These are phyloP conservation scores for Melanotaenia duboulayi DNA, from an alignment of 2,113 vertebrate species.

Conservation along the genomic window DNA sequence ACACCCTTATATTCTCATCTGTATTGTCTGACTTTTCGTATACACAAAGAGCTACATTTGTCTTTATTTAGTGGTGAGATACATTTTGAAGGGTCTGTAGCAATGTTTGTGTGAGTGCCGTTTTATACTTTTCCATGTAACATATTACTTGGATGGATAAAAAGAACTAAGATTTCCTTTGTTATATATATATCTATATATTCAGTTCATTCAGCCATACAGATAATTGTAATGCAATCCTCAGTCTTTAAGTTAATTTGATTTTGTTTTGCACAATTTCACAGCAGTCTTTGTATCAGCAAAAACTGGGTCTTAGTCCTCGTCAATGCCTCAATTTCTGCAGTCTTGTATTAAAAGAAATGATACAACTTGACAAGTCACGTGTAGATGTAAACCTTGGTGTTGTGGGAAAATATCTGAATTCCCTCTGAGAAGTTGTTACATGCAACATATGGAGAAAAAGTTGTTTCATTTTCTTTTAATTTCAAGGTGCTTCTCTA, in stretches of 20 bases:
- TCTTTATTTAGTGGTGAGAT: slow-evolving; percentile 41
- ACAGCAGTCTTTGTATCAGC: slow-evolving; percentile 1
- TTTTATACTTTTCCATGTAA: slow-evolving; percentile 58
- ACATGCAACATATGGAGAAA: not conserved
- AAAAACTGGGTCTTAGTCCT: too few relatives aligned
- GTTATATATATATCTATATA: slow-evolving; percentile 2
- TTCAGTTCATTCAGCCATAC: slow-evolving; percentile 38
- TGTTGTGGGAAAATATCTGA: too few relatives aligned
- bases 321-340: too few relatives aligned
- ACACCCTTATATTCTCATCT: slow-evolving; percentile 33
- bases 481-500: not conserved
- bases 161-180: slow-evolving; percentile 29
- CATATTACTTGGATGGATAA: slow-evolving; percentile 37
- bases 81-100: slow-evolving; percentile 44
- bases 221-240: slow-evolving; percentile 23
- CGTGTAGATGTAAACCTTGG: too few relatives aligned
- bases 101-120: slow-evolving; percentile 34
- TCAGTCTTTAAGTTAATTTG: slow-evolving; percentile 14
- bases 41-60: slow-evolving; percentile 29
- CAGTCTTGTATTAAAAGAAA: too few relatives aligned
- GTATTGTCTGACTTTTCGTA: slow-evolving; percentile 22
- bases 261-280: slow-evolving; percentile 79
- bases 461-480: not conserved
- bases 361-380: too few relatives aligned
- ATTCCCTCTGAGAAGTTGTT: too few relatives aligned